Evolutionary conservation across 2,113 vertebrate genomes (phyloP).

Genomic region (Porphyrio hochstetteri): DNA sequence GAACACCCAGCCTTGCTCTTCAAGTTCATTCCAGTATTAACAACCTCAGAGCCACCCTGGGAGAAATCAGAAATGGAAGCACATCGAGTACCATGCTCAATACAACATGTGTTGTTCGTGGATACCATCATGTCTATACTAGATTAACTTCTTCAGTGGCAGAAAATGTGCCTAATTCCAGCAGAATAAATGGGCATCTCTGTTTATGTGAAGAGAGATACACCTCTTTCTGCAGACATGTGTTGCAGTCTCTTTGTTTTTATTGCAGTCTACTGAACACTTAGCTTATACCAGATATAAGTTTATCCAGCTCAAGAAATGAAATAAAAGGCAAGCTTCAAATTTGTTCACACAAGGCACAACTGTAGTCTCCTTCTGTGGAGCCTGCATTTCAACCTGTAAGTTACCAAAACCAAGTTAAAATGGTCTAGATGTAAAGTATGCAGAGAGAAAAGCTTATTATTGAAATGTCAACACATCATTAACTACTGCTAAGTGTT

Average conservation of each 20-base stretch:
- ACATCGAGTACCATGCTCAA: not conserved
- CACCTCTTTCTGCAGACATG: not conserved
- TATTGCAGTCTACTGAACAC: not conserved
- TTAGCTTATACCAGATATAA: not conserved
- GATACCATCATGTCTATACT: not conserved
- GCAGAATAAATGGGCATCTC: not conserved
- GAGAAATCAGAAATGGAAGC: not conserved
- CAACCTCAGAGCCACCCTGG: not conserved
- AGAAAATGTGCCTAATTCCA: not conserved
- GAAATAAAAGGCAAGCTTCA: not conserved
- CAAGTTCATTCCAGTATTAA: not conserved
- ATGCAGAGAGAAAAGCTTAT: not conserved
- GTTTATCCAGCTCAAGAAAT: not conserved
- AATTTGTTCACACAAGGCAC: not conserved
- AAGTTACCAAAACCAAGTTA: not conserved
- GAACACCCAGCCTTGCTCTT: not conserved
- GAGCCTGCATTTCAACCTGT: not conserved
- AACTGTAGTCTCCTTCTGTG: not conserved
- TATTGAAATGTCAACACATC: constrained; percentile 29
- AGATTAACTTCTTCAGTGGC: not conserved
- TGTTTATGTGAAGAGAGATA: not conserved
- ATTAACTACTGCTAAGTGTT: constrained; percentile 24
- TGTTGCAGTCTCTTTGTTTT: not conserved
- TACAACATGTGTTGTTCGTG: not conserved
- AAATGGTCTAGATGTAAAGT: not conserved